phyloP scores from a whole-genome alignment of 2,113 vertebrate species.

The Phaethon lepturus region DNA sequence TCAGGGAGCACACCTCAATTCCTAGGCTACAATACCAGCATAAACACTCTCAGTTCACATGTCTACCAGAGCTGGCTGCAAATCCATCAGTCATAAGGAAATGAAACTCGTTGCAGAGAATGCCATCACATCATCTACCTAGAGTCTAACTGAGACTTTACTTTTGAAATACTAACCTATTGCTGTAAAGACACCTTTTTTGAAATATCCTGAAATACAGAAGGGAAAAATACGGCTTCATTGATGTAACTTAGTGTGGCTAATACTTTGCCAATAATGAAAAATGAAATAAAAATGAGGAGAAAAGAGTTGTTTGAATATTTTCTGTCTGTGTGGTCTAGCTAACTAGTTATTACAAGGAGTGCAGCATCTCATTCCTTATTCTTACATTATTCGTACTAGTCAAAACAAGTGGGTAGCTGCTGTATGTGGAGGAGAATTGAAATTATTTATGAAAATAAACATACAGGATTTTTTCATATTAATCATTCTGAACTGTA shows the following conservation, averaged over 20 bases:
- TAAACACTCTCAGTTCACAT: neutral
- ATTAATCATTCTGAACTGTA: neutral
- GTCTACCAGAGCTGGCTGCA: neutral
- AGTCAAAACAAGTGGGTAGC: neutral
- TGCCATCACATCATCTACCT: no score
- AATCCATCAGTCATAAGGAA: neutral
- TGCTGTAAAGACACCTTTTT: neutral
- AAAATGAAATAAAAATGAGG: neutral
- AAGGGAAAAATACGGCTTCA: fast-evolving
- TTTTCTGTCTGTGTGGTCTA: neutral
- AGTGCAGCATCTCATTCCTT: neutral
- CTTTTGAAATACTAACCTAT: neutral
- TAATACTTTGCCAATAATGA: neutral
- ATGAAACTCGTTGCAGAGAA: no score
- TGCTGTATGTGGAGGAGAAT: neutral
- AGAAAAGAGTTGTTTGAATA: neutral
- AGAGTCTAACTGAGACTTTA: neutral
- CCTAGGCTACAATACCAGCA: neutral
- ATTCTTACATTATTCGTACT: neutral
- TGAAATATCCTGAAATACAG: neutral
- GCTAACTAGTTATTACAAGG: neutral
- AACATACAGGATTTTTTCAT: neutral
- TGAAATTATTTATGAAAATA: neutral
- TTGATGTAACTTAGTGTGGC: neutral
- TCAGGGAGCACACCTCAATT: neutral